Conservation (phyloP, 2,888 invertebrate genomes). For the Glaucopsyche alexis region DNA sequence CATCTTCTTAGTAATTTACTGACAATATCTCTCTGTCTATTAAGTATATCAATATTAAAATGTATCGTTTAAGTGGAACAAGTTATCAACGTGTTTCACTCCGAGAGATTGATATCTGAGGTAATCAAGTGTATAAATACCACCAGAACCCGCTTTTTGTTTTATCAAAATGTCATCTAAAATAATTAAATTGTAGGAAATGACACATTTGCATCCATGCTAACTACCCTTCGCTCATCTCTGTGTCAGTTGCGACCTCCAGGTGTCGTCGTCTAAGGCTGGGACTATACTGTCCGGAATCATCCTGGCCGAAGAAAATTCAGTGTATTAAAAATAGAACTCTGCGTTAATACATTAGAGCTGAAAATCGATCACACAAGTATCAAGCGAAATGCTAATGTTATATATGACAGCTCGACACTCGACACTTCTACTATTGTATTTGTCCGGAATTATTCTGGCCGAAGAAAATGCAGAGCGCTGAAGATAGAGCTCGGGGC, state of each 20-base stretch:
- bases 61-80: conserved; percentile 41
- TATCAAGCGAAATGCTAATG: no score
- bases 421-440: no score
- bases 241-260: not conserved
- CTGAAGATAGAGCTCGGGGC: no score
- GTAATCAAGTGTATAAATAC: conserved; percentile 24
- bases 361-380: no score
- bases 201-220: not conserved
- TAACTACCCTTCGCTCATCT: not conserved
- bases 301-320: no score
- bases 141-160: conserved; percentile 20
- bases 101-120: conserved; percentile 33
- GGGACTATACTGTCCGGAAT: no score
- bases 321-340: no score
- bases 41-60: not conserved
- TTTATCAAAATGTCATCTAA: conserved; percentile 28
- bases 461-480: no score
- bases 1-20: not conserved
- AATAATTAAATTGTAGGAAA: conserved; percentile 29
- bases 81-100: conserved; percentile 48
- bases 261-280: not conserved
- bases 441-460: no score
- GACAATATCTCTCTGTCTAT: not conserved
- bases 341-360: no score
- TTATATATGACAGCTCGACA: no score